These are phyloP conservation scores for Phengaris alcon DNA, from an alignment of 2,888 invertebrate genomes.

Conservation along the genomic window DNA sequence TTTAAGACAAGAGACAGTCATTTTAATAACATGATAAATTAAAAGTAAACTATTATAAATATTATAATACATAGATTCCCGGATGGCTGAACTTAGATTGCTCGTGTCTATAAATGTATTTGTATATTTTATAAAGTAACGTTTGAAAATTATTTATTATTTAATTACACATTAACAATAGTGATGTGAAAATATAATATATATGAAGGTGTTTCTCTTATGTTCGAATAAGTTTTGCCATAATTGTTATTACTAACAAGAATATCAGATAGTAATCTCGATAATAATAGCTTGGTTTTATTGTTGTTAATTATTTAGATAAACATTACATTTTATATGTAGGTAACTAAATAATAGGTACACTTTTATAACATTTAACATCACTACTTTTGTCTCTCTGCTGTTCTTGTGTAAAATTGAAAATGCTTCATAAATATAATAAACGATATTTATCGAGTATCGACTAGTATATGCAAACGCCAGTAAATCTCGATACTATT, in stretches of 20 bases:
- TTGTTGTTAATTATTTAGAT: background rate
- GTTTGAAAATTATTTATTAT: no score
- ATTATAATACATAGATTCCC: no score
- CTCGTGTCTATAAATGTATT: no score
- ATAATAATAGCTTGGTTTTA: background rate
- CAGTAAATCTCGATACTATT: background rate
- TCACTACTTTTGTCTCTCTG: background rate
- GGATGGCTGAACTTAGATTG: no score
- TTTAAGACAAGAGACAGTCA: no score
- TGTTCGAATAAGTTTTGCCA: background rate
- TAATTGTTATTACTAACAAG: background rate
- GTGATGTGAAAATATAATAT: background rate
- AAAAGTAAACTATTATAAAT: no score
- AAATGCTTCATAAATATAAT: background rate
- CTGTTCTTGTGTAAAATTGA: background rate
- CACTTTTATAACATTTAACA: background rate
- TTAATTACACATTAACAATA: no score
- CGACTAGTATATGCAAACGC: background rate
- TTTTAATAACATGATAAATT: no score
- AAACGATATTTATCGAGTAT: background rate
- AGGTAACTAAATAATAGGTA: background rate
- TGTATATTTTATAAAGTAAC: no score
- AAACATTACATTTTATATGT: background rate
- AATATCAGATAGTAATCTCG: background rate
- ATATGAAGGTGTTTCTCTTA: background rate